Conservation (phyloP, 35 echinoderm and acorn worm species). For the Anneissia japonica region DNA sequence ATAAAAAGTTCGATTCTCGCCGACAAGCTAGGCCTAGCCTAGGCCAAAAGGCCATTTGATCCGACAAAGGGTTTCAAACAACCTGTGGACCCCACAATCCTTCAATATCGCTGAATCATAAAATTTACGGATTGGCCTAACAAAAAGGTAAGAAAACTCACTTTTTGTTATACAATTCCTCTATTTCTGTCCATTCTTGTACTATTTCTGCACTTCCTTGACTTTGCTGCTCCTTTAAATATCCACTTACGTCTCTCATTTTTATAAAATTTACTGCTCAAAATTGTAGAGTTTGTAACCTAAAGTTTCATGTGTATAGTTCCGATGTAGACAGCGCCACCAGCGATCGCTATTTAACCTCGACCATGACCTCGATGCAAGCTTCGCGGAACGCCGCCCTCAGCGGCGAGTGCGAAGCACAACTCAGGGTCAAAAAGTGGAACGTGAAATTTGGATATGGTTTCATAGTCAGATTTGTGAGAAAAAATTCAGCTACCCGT, state of each 20-base stretch:
- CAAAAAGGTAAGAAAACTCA: constrained; percentile 21
- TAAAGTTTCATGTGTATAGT: no score
- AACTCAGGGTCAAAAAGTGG: no score
- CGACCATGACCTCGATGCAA: no score
- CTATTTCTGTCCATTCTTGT: constrained; percentile 78
- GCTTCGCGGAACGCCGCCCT: no score
- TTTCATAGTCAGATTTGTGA: no score
- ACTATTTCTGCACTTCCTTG: constrained; percentile 67
- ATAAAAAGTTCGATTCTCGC: background rate
- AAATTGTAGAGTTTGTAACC: no score
- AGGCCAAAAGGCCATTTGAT: background rate
- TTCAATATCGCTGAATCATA: constrained; percentile 63
- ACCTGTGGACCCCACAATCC: background rate
- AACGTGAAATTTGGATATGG: no score
- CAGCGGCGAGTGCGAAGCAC: no score
- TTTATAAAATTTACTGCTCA: constrained; percentile 27
- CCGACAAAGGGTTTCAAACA: background rate
- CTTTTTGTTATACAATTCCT: constrained; percentile 98
- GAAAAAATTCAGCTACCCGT: no score
- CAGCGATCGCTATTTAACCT: no score
- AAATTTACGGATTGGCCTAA: background rate
- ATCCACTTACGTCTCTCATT: constrained; percentile 89
- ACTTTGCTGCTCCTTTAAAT: constrained; percentile 67
- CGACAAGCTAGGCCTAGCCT: background rate
- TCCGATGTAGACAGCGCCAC: no score